phyloP scores from a whole-genome alignment of 1,140 invertebrate species.

The Drosophila mauritiana region DNA sequence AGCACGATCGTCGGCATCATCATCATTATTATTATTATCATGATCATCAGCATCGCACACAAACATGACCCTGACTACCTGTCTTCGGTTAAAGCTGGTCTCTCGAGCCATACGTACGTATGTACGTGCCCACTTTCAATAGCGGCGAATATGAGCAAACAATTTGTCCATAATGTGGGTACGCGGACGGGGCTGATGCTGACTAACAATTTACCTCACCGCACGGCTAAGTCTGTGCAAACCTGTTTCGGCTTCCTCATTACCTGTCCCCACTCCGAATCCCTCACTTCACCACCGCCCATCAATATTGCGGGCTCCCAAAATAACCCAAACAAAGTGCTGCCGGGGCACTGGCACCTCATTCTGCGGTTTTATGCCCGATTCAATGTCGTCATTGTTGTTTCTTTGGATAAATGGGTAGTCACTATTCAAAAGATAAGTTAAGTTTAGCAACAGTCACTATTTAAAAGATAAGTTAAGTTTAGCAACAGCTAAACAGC shows the following conservation, averaged over 20 bases:
- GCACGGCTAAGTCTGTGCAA: constrained; percentile 26
- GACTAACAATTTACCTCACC: constrained; percentile 34
- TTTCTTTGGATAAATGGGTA: constrained; percentile 29
- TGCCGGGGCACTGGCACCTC: constrained; percentile 33
- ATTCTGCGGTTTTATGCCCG: constrained; percentile 22
- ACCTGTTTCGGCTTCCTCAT: constrained; percentile 48
- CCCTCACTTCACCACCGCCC: constrained; percentile 7
- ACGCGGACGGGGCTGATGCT: constrained; percentile 16
- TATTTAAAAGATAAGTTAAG: constrained; percentile 12
- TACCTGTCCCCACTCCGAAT: constrained; percentile 17
- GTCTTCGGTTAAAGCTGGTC: constrained; percentile 46
- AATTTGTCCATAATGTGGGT: constrained; percentile 70
- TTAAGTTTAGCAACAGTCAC: constrained; percentile 7
- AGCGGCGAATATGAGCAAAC: constrained; percentile 54
- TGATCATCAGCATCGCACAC: constrained; percentile 31
- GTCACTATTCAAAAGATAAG: constrained; percentile 9
- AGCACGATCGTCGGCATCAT: constrained; percentile 50
- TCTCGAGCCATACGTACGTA: constrained; percentile 51
- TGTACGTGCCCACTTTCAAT: constrained; percentile 56
- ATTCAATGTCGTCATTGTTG: constrained; percentile 46
- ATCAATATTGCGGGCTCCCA: constrained; percentile 34
- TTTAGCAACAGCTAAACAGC: neutral
- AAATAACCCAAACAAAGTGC: constrained; percentile 45
- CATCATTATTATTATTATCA: constrained; percentile 32
- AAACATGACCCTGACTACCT: constrained; percentile 63